These are phyloP conservation scores for Aldabrachelys gigantea DNA, from an alignment of 2,113 vertebrate genomes.

Conservation along the genomic window DNA sequence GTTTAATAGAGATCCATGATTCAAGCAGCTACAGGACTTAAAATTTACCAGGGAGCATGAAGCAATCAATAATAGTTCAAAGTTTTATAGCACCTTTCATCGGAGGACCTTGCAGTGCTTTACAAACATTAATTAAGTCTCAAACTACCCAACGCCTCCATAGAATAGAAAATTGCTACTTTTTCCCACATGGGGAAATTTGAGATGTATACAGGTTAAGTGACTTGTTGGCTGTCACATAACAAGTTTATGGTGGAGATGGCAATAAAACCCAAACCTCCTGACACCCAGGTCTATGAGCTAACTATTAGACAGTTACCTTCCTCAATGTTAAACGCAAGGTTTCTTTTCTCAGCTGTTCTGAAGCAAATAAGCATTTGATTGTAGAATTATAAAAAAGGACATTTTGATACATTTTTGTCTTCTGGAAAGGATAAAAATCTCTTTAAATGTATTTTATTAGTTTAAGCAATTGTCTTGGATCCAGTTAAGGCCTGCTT, in stretches of 20 bases:
- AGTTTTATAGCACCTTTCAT: conserved; percentile 56
- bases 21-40: conserved; percentile 31
- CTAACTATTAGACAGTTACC: background rate
- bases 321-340: background rate
- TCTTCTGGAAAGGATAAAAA: background rate
- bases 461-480: background rate
- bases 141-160: background rate
- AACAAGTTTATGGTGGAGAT: background rate
- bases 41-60: conserved; percentile 2
- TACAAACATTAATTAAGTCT: conserved; percentile 48
- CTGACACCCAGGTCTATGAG: background rate
- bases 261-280: conserved; percentile 5
- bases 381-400: background rate
- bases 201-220: conserved; percentile 9
- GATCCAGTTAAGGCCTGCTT: background rate
- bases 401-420: background rate
- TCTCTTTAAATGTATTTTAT: background rate
- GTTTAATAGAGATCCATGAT: conserved; percentile 33
- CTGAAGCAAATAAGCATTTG: background rate
- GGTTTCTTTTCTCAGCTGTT: conserved; percentile 3
- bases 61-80: conserved; percentile 59
- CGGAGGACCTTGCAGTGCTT: conserved; percentile 46
- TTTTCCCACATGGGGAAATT: conserved; percentile 13
- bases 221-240: background rate
- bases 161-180: background rate